Base-by-base conservation (phyloP, 2,113 vertebrate species). In the Cryptoleucopteryx plumbea region DNA sequence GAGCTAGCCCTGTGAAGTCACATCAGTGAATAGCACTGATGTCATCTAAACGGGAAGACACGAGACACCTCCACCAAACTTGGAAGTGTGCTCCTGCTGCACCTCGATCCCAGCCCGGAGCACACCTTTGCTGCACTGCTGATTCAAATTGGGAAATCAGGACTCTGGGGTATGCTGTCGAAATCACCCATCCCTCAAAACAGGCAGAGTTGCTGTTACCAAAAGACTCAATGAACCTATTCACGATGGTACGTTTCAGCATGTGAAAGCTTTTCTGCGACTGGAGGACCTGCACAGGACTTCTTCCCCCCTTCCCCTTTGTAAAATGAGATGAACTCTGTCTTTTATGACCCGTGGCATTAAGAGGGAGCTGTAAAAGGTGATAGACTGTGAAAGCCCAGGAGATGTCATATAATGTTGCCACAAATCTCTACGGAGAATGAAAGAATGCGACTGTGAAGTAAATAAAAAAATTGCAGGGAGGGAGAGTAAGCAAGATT, bases 351-450 rank as follows among this genome's bases (percentile, higher is more conserved):
- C 72, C 58, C 43, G 13, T 11, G 32, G 83, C 88, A 85, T 85
- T 87, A 84, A 84, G 16, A 58, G 18, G 38, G 59, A 91, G 59
- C 23, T 90, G 82, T 80, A 82, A 91, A 91, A 93, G 29, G 23
- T 88, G 93, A 88, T n/a, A 85, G 84, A 85, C 86, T 58, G 42
- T 74, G 84, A 95, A 94, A 97, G 43, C 61, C 43, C 56, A 38
- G 31, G 58, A 95, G 70, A 55, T 56, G 48, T 23, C 62, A 42
- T n/a, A 58, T 77, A 80, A 95, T 27, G 32, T 71, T 82, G 66
- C 50, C 82, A 86, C 82, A 92, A 95, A 94, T 90, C 83, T 88
- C 70, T 85, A 25, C 2, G 3, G 58, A 83, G 73, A 90, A 87
- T 85, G 55, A 94, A 96, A 94, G 73, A 94, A 91, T 66, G 34